A percentile compares a stretch with the other conserved stretches of the same genome.
Conservation (phyloP, 2,888 invertebrate genomes). For the Pollenia griseotomentosa region DNA sequence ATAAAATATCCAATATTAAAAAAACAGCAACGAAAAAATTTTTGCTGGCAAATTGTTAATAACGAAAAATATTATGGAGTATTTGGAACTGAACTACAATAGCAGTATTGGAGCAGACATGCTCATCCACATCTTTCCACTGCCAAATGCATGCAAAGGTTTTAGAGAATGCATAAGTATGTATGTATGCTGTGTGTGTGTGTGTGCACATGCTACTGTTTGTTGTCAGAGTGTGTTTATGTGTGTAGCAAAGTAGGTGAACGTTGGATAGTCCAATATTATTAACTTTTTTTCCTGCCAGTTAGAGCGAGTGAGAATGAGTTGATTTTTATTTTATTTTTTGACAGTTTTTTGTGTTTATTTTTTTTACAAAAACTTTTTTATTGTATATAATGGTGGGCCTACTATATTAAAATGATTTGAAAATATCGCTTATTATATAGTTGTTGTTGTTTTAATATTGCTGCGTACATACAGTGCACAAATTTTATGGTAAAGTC, state of each 20-base stretch:
- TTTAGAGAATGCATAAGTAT: slow-evolving; percentile 53
- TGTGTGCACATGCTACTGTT: slow-evolving; percentile 60
- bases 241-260: slow-evolving; percentile 76
- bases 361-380: slow-evolving; percentile 73
- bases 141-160: slow-evolving; percentile 22
- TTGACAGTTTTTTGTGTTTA: slow-evolving; percentile 68
- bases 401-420: slow-evolving; percentile 78
- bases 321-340: slow-evolving; percentile 74
- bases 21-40: slow-evolving; percentile 33
- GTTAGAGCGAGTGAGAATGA: slow-evolving; percentile 74
- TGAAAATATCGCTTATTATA: slow-evolving; percentile 75
- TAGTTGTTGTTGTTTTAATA: slow-evolving; percentile 63
- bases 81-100: slow-evolving; percentile 49
- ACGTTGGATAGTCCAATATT: slow-evolving; percentile 69
- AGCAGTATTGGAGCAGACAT: slow-evolving; percentile 26
- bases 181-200: slow-evolving; percentile 12
- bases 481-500: slow-evolving; percentile 66
- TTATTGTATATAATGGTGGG: slow-evolving; percentile 76
- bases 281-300: slow-evolving; percentile 47
- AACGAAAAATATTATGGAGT: slow-evolving; percentile 66
- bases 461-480: slow-evolving; percentile 56
- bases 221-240: slow-evolving; percentile 5
- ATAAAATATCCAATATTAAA: slow-evolving; percentile 34
- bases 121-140: slow-evolving; percentile 17
- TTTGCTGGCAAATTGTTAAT: slow-evolving; percentile 71